Evolutionary conservation across 2,113 vertebrate species (phyloP).

Genomic region (Apeltes quadracus): DNA sequence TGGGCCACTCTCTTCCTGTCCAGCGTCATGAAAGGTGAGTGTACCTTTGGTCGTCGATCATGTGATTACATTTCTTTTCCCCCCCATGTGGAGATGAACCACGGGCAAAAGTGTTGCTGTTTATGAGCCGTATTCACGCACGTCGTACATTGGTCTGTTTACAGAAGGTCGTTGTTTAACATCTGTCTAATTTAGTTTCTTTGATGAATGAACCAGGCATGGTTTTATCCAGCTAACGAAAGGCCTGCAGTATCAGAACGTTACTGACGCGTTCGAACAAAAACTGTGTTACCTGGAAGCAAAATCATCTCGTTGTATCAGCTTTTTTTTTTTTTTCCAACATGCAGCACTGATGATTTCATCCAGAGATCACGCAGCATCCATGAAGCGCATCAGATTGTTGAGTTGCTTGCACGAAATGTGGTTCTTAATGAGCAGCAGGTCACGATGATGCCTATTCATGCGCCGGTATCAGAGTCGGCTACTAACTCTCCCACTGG

Average conservation of each 20-base stretch:
- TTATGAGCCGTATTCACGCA: background rate
- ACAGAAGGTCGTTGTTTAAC: background rate
- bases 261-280: background rate
- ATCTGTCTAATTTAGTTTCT: background rate
- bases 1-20: conserved; percentile 25
- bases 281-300: background rate
- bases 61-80: background rate
- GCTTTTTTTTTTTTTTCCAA: background rate
- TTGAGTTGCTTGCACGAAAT: background rate
- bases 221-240: background rate
- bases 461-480: background rate
- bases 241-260: background rate
- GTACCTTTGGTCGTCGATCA: conserved; percentile 3
- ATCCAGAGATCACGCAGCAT: background rate
- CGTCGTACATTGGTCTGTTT: background rate
- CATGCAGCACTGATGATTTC: background rate
- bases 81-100: background rate
- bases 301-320: background rate
- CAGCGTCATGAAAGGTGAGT: conserved; percentile 76
- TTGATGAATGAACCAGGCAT: background rate
- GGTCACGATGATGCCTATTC: background rate
- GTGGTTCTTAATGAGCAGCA: background rate
- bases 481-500: background rate
- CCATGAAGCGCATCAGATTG: background rate
- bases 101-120: background rate